Percentiles rank a stretch among this genome's conserved stretches.
These are phyloP conservation scores for Orussus abietinus DNA, from an alignment of 1,140 invertebrate species.

Conservation along the genomic window DNA sequence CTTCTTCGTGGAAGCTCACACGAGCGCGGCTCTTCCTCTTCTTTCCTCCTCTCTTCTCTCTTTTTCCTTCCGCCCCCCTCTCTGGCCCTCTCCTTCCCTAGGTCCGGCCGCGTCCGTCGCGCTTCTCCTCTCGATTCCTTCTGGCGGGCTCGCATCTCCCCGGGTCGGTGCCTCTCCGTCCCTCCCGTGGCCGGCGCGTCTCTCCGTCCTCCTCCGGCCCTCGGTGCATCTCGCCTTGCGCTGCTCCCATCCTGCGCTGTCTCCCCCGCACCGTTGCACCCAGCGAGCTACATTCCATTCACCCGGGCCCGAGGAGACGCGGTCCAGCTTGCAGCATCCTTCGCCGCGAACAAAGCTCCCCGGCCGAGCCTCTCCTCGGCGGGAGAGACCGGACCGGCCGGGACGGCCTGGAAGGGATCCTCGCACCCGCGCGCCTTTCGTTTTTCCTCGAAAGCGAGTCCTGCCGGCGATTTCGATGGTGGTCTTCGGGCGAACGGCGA, in stretches of 20 bases:
- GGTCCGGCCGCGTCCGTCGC: neutral
- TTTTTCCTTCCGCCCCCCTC: constrained; percentile 4
- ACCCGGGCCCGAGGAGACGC: neutral
- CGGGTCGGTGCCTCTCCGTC: no score
- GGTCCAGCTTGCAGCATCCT: constrained; percentile 1
- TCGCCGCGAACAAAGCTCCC: constrained; percentile 9
- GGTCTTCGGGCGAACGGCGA: no score
- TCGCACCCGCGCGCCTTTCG: neutral
- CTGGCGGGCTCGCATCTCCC: no score
- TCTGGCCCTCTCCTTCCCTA: constrained; percentile 2
- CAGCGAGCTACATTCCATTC: constrained; percentile 11
- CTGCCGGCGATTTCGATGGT: no score
- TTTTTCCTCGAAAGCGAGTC: no score
- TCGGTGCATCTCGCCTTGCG: constrained; percentile 6
- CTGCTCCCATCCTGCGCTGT: no score
- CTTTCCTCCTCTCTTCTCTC: constrained; percentile 17
- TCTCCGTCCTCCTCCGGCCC: neutral
- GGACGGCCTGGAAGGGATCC: no score
- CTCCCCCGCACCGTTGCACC: constrained; percentile 9
- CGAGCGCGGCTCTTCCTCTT: constrained; percentile 18
- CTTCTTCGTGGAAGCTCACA: constrained; percentile 33
- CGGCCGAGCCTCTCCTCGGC: neutral
- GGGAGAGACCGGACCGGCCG: neutral
- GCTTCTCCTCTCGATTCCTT: neutral
- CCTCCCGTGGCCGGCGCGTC: neutral